Evolutionary conservation across 2,113 vertebrate species (phyloP), one percentile per base, ranked within the genome.

Genomic region (Chloroceryle aenea): DNA sequence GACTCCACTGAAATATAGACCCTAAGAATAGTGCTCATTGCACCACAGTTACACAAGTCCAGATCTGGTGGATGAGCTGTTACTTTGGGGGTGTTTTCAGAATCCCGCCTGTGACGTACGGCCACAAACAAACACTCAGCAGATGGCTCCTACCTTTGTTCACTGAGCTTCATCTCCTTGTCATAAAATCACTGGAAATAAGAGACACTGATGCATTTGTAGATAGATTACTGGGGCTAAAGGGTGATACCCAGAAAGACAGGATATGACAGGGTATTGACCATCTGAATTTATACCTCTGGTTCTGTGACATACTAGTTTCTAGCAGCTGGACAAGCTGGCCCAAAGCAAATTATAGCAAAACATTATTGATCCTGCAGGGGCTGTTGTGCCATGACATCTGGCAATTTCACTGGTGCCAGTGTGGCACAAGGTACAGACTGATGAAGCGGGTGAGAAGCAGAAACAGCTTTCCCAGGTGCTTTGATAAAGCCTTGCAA

Each of bases 91-190:
- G 93, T 94, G 92, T 96, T 94, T 88, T 94, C 92, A 96, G 79
- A 93, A 94, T 66, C 83, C 72, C 2, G 95, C 56, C 52, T 92
- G 90, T 96, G 93, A 96, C 72, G 85, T 95, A 83, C 3, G 1
- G 80, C 56, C 3, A 1, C 20, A 25, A 75, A 85, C 90, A 91
- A 84, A 94, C 1, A 14, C 68, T 86, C 72, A 63, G 92, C 96
- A 97, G 95, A 96, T 94, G 95, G 95, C 36, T 93, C 38, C 87
- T 96, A 93, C 95, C 93, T 94, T 83, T 94, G 91, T 88, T 93
- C 43, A 0, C 64, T 81, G 72, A 88, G 86, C 88, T 81, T 75
- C 11, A 56, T 71, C 58, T 91, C 67, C 66, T 78, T 0, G 0
- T 55, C 34, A 42, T 52, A 69, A 69, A 87, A 95, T 78, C 80